Evolutionary conservation across 1,140 invertebrate species (phyloP), one percentile per base, ranked within the genome.

Genomic region (Ceratoteleas bidentatus): DNA sequence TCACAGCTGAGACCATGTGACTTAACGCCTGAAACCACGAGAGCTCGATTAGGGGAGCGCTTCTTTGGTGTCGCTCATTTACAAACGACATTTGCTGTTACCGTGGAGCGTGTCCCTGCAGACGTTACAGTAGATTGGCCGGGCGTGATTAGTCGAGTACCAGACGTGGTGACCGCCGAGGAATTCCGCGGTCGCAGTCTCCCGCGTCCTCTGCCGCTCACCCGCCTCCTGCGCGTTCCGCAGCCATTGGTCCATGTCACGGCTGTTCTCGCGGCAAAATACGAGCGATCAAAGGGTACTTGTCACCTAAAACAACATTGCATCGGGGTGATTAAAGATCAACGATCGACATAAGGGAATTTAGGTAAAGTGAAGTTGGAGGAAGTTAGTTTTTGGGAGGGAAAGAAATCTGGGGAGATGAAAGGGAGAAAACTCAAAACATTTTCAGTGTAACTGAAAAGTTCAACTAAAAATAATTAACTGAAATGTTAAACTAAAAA

Each of bases 71-170:
- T 7, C 0, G 24, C 4, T 32, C 6, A 49, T 47, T 61, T 47
- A 13, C 47, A 34, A 10, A 45, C 15, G 38, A 62, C 69, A 66
- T 68, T 74, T 84, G 16, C 24, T 65, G 14, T 89, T 90, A 94
- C 93, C 93, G 75, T 95, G 96, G 2, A 99, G 93, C 7, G 97
- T 96, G 88, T 99, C 98, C 56, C 96, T 92, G 89, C 98, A 99
- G 34, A 99, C 96, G 91, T 99, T 99, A 91, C 98, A 99, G 89
- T 98, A 99, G 0, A 97, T 98, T 53, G 98, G 98, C 62, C 97
- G 93, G 0, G 97, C 97, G 92, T 99, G 97, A 34, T 96, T 98
- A 53, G 97, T 97, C 13, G 96, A 95, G 87, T 97, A 97, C 97
- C 97, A 99, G 85, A 96, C 95, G 91, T 99, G 97, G 87, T 96